These are phyloP conservation scores for Austrofundulus limnaeus DNA, from an alignment of 2,113 vertebrate genomes.

Conservation along the genomic window DNA sequence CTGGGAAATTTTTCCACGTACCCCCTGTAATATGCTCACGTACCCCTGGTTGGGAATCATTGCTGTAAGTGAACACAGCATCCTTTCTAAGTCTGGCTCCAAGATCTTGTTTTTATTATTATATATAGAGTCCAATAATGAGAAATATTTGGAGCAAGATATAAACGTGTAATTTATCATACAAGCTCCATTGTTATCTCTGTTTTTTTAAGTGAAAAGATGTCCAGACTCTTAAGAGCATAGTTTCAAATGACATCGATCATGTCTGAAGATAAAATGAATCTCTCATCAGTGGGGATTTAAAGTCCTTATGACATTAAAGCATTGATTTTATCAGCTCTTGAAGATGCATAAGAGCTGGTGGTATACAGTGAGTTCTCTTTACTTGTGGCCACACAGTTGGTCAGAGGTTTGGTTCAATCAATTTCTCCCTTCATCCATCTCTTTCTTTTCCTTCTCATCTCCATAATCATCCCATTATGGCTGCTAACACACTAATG, in stretches of 20 bases:
- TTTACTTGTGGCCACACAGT: constrained; percentile 13
- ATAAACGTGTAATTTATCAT: too few relatives aligned
- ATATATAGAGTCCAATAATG: background rate
- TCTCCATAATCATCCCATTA: background rate
- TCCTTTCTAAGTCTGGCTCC: background rate
- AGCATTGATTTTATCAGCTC: constrained; percentile 28
- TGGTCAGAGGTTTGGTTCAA: constrained; percentile 2
- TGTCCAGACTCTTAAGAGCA: background rate
- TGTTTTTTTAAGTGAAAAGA: background rate
- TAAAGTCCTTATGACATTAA: constrained; percentile 27
- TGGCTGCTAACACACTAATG: background rate
- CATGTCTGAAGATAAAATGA: background rate
- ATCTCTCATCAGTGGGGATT: background rate
- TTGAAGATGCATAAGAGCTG: constrained; percentile 20
- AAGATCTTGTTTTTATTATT: background rate
- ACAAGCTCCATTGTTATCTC: background rate
- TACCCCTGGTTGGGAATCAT: too few relatives aligned
- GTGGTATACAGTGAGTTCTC: background rate
- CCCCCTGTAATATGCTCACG: too few relatives aligned
- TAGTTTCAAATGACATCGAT: background rate
- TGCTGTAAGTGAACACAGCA: too few relatives aligned
- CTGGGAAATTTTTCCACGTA: too few relatives aligned
- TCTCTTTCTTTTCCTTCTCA: background rate
- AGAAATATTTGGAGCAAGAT: background rate
- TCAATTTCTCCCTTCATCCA: background rate